Conservation (phyloP, 2,888 invertebrate genomes). For the Ganaspis brasiliensis region DNA sequence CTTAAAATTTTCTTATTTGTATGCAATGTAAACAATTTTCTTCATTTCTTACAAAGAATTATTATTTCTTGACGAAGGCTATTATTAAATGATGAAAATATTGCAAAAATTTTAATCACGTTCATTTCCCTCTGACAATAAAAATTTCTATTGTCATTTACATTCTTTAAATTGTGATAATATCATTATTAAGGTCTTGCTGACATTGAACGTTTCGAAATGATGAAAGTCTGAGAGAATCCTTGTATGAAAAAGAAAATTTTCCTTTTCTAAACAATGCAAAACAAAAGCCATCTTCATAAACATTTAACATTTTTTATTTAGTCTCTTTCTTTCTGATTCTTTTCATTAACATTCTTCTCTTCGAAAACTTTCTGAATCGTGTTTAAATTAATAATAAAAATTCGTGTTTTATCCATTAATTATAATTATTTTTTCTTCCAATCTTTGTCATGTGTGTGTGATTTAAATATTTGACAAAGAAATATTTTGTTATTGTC, state of each 20-base stretch:
- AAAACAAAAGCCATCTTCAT: too few species aligned
- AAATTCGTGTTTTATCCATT: too few species aligned
- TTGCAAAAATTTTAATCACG: slow-evolving; percentile 23
- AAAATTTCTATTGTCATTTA: slow-evolving; percentile 8
- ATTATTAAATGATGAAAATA: slow-evolving; percentile 2
- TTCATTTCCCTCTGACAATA: slow-evolving; percentile 5
- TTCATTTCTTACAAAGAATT: not conserved
- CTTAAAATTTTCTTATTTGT: not conserved
- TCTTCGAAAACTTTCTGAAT: too few species aligned
- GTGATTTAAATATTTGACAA: too few species aligned
- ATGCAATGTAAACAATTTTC: not conserved
- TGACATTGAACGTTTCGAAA: slow-evolving; percentile 31
- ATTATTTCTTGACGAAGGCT: not conserved
- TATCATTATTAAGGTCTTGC: slow-evolving; percentile 20
- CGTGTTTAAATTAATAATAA: too few species aligned
- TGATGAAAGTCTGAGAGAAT: too few species aligned
- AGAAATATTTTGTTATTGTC: too few species aligned
- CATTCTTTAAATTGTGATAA: slow-evolving; percentile 28
- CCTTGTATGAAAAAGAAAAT: slow-evolving; percentile 22
- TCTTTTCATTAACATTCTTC: too few species aligned
- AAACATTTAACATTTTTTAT: too few species aligned
- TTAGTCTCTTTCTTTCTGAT: too few species aligned
- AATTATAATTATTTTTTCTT: too few species aligned
- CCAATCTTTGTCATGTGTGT: too few species aligned
- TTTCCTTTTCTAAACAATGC: slow-evolving; percentile 7